Base-by-base conservation (phyloP, 2,888 invertebrate species). In the Papilio elwesi region DNA sequence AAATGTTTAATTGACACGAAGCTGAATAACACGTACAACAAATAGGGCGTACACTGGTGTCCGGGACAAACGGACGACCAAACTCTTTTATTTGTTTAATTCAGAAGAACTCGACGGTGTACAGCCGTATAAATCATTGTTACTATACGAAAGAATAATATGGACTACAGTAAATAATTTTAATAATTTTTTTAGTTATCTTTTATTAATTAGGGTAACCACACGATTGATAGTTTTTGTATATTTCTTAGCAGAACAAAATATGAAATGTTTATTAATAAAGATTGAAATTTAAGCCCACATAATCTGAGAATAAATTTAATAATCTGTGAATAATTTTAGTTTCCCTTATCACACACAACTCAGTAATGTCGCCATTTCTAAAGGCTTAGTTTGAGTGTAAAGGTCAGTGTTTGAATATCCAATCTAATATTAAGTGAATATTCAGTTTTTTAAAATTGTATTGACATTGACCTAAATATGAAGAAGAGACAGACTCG, bases 71-170 rank as follows among this genome's bases (percentile, higher is more conserved):
- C 75, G 66, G 71, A 73, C 73, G 57, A 70, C 75, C 72, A 65
- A 74, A 71, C 75, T 77, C 79, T 80, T 82, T 83, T 77, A 80
- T 83, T 82, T 81, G 76, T 81, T 82, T 83, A 78, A 78, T 82
- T 81, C 76, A 78, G 76, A 77, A 77, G 76, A 76, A 78, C 76
- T 77, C 75, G 79, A 79, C 78, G 75, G 74, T 75, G 78, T 72
- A 74, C 76, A 74, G 69, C 73, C 72, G 76, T 77, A 84, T 85
- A 81, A 84, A 84, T 85, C 81, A 86, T 80, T 82, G 77, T 70
- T 73, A 73, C 75, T 48, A 71, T 64, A 72, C 65, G 71, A 73
- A 69, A 79, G 76, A 68, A 74, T 78, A 75, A 74, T 76, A 70
- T 80, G 75, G 78, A 79, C 69, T 70, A 69, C 68, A 71, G 71